These are phyloP conservation scores for Bunonema sp. DNA, from an alignment of 2,888 invertebrate genomes.

Conservation along the genomic window DNA sequence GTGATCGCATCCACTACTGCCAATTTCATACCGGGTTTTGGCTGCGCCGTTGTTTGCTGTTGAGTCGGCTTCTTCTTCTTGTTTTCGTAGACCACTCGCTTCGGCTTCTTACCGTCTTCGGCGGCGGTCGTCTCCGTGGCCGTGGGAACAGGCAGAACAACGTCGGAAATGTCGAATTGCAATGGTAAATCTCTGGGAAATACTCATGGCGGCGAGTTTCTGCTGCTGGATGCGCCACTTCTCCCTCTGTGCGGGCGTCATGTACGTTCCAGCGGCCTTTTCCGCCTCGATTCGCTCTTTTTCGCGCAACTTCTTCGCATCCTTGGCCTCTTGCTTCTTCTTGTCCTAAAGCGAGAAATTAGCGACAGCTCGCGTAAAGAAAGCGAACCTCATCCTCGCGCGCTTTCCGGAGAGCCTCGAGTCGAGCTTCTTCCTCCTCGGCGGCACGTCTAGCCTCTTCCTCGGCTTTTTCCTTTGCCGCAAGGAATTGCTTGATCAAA, in stretches of 20 bases:
- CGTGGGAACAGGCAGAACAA: too few species aligned
- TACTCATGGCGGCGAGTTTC: constrained; percentile 9
- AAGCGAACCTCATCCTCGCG: constrained; percentile 15
- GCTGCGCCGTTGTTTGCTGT: too few species aligned
- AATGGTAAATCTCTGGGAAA: constrained; percentile 7
- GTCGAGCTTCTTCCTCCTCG: constrained; percentile 56
- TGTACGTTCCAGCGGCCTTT: constrained; percentile 82
- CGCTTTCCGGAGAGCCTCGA: constrained; percentile 11
- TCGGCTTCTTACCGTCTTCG: constrained; percentile 12
- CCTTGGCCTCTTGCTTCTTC: neutral
- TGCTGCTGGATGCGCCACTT: constrained; percentile 65
- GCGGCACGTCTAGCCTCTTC: constrained; percentile 50
- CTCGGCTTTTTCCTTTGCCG: constrained; percentile 55
- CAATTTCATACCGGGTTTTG: too few species aligned
- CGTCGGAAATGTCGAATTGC: too few species aligned
- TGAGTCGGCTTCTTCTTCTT: constrained; percentile 10
- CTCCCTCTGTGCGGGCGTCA: constrained; percentile 81
- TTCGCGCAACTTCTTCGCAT: neutral
- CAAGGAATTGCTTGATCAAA: constrained; percentile 46
- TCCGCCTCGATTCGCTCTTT: constrained; percentile 73
- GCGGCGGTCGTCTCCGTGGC: too few species aligned
- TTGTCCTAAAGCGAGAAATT: neutral
- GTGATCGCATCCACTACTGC: too few species aligned
- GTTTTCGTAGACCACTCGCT: constrained; percentile 18
- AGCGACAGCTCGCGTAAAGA: constrained; percentile 1